Conservation (phyloP, 2,113 vertebrate genomes). For the Zosterops borbonicus region DNA sequence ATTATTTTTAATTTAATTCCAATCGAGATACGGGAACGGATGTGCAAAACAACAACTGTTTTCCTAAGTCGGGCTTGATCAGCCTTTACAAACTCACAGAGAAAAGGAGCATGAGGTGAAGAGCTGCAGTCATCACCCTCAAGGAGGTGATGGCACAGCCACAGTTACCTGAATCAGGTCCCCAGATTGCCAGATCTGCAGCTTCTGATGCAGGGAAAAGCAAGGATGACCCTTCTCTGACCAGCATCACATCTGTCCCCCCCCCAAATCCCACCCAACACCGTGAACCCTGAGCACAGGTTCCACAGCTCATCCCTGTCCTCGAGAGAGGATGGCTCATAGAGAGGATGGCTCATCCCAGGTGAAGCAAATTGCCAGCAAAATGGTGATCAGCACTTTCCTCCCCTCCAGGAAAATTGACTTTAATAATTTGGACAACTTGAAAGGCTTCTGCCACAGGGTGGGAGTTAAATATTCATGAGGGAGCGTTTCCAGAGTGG, state of each 20-base stretch:
- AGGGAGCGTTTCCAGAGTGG: background rate
- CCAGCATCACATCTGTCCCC: background rate
- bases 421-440: constrained; percentile 47
- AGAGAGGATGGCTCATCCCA: background rate
- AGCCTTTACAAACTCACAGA: background rate
- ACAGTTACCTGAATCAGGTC: background rate
- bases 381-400: constrained; percentile 25
- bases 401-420: constrained; percentile 13
- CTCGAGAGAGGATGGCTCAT: background rate
- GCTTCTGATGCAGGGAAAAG: background rate
- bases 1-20: constrained; percentile 44
- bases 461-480: constrained; percentile 50
- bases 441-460: constrained; percentile 47
- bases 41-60: constrained; percentile 28
- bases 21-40: background rate
- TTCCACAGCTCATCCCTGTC: background rate
- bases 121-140: background rate
- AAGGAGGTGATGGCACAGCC: accelerated
- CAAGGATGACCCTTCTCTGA: background rate
- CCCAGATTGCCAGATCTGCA: background rate
- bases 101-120: background rate
- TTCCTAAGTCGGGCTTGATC: background rate
- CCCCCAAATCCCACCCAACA: too few relatives aligned
- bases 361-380: background rate
- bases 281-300: accelerated